Evolutionary conservation across 2,797 vertebrate genomes (phyloP), one percentile per base, ranked within the genome.

Genomic region (Trachurus trachurus): DNA sequence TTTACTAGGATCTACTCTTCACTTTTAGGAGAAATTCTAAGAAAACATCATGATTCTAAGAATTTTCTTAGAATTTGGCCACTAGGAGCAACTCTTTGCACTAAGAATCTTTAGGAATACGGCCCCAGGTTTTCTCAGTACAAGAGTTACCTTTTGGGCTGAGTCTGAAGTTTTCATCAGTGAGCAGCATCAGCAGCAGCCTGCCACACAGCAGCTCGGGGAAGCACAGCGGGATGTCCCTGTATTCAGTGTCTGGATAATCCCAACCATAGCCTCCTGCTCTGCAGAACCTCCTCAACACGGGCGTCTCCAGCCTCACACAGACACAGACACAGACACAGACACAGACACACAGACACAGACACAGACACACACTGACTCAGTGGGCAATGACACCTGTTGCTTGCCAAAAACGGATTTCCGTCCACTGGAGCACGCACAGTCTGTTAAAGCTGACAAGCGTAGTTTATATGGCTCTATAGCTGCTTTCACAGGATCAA

Each of bases 211-310:
- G 86, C 1, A 82, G 56, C 66, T 94, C 89, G 0, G 87, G 93
- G 86, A 92, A 94, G 31, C 93, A 93, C 68, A 95, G 66, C 0
- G 94, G 94, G 59, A 93, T 26, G 83, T 95, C 95, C 86, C 94
- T 91, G 86, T 81, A 91, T 5, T 92, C 90, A 4, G 80, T 85
- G 85, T 95, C 95, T 19, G 95, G 94, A 74, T 95, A 95, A 66
- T 95, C 94, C 94, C 94, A 94, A 6, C 94, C 94, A 61, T 94
- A 95, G 5, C 94, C 94, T 1, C 84, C 88, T 39, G 76, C 86
- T 7, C 78, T 64, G 84, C 95, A 95, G 90, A 92, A 95, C 52
- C 81, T 88, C 76, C 93, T 91, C 82, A 95, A 15, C 66, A 70
- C 10, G 1, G 10, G 0, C 0, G 6, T 16, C 7, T 93, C 71